Evolutionary conservation across 2,888 invertebrate species (phyloP), one percentile per base, ranked within the genome.

Genomic region (Tenthredo notha): DNA sequence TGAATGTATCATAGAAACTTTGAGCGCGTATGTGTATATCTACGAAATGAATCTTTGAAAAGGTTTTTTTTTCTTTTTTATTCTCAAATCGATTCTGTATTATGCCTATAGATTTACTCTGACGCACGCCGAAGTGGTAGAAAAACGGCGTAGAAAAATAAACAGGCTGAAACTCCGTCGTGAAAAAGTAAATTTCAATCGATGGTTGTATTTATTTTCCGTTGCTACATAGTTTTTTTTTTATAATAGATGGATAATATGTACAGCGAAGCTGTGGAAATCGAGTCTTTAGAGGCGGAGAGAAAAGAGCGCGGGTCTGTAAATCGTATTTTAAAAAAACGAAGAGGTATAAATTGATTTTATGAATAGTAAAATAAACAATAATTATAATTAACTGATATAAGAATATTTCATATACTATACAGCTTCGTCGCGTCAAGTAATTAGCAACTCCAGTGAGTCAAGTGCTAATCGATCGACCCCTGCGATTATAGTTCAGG

Each of bases 1-100:
- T 2, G 75, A 54, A 29, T 54, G 61, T 21, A 90, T 91, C 86
- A 84, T 91, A 18, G 85, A 85, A 29, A 87, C 90, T 74, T 88
- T 91, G 3, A 84, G 82, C 84, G 88, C 88, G 90, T 84, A 67
- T 43, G 75, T 47, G 37, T 50, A 43, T 43, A 50, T 83, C 15
- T 83, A 21, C 21, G 47, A 61, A 84, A 77, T 47, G 10, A 12
- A 65, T 37, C n/a, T 7, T 7, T 29, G 25, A 50, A 40, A 33
- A 33, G 33, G 33, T 33, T 18, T 6, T n/a, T 47, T 12, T 25
- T 21, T 3, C 6, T 5, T 2, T 10, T 21, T 21, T 9, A 33
- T 33, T 33, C 33, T 33, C 33, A 33, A 33, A 33, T 33, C 15
- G 29, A 77, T n/a, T 74, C 37, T 25, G 33, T 12, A 72, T 37